phyloP scores from a whole-genome alignment of 2,113 vertebrate species.

The Pelobates fuscus region DNA sequence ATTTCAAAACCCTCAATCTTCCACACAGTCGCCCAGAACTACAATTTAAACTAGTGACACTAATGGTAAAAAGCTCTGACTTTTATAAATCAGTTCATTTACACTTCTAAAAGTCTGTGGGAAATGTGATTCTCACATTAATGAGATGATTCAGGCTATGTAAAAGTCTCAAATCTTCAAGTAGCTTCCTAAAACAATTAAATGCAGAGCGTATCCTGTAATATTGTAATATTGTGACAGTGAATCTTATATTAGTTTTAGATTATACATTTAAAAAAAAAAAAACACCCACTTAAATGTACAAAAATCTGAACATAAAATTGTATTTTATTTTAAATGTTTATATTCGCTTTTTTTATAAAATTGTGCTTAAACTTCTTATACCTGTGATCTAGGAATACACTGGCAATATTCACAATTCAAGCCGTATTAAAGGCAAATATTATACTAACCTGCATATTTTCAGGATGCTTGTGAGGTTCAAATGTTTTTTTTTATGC shows the following conservation, averaged over 20 bases:
- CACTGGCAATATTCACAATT: no score
- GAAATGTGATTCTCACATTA: not conserved
- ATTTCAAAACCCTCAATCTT: constrained; percentile 24
- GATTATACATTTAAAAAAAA: no score
- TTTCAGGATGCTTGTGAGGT: no score
- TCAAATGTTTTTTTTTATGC: no score
- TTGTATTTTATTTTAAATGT: no score
- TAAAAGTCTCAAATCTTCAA: constrained; percentile 1
- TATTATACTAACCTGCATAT: no score
- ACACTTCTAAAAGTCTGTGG: not conserved
- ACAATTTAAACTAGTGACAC: constrained; percentile 10
- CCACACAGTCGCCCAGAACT: not conserved
- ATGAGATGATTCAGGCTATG: constrained; percentile 7
- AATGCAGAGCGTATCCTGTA: not conserved
- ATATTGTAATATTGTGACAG: not conserved
- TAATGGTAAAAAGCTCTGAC: not conserved
- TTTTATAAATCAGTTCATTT: constrained; percentile 27
- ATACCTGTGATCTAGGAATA: no score
- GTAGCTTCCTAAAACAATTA: not conserved
- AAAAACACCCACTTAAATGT: no score
- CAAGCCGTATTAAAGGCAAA: no score
- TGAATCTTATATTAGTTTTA: not conserved
- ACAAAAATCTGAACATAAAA: no score
- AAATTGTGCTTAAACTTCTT: no score
- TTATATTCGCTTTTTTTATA: no score